Percentiles rank a stretch among this genome's conserved stretches.
Conservation (phyloP, 1,140 invertebrate genomes). For the Drosophila aff. region DNA sequence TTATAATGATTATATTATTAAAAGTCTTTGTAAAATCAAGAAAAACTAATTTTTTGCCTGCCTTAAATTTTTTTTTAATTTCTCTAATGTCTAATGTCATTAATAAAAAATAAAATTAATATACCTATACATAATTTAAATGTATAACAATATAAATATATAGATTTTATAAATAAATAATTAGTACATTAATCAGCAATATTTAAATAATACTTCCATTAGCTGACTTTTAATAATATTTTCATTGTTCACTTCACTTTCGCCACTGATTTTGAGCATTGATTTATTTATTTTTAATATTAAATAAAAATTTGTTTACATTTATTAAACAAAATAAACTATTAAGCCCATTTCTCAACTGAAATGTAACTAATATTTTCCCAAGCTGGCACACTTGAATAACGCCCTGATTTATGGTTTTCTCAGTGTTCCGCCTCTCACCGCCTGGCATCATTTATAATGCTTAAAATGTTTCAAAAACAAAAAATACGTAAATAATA, state of each 20-base stretch:
- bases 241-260: no score
- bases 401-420: slow-evolving; percentile 7
- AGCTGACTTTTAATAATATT: no score
- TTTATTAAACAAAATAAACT: background rate
- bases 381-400: background rate
- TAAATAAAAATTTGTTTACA: background rate
- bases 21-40: no score
- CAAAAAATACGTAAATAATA: slow-evolving; percentile 1
- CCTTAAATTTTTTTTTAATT: no score
- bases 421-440: background rate
- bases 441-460: slow-evolving; percentile 30
- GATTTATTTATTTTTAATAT: background rate
- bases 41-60: no score
- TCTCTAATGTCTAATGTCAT: no score
- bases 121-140: no score
- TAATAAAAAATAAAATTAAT: no score
- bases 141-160: no score
- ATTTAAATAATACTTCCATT: background rate
- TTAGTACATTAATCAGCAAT: background rate
- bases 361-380: background rate
- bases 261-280: no score
- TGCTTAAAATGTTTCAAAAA: slow-evolving; percentile 23
- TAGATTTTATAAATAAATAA: background rate
- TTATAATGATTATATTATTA: no score
- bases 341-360: background rate